Base-by-base conservation (phyloP, 2,888 invertebrate genomes). In the Lithophane leautieri region DNA sequence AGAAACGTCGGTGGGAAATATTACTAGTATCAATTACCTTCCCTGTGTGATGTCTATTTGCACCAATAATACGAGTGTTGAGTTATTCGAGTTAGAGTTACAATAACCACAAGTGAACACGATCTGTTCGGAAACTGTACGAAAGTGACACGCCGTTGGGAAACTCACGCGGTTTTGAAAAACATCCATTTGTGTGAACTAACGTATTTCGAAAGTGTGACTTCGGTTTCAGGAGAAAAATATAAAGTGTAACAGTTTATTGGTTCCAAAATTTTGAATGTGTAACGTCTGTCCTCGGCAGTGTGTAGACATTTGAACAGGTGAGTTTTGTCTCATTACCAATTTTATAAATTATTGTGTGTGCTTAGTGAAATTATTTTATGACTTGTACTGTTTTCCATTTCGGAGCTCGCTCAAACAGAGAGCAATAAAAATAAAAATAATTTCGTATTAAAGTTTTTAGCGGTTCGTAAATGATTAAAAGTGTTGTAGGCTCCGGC, bases 101-200 rank as follows among this genome's bases (percentile, higher is more conserved):
- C 95, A 92, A 91, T 92, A 94, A 96, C 96, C 96, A 94, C 96
- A 96, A 95, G 94, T 94, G 94, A 94, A 95, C 94, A 91, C 93
- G 94, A 95, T 95, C 92, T 90, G 91, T 89, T 91, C 90, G 91
- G 92, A 91, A 92, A 94, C 94, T 89, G 90, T 92, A 92, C 92
- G 95, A 96, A 95, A 95, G 96, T 95, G 95, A 95, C 93, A 94
- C 95, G 92, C 88, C 89, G 93, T 94, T 93, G 93, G 91, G 94
- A 94, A 94, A 95, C 93, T 91, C 66, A 88, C 93, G 95, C 92
- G 95, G 95, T 94, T 94, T 94, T 92, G 92, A 93, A 93, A 93
- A 94, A 93, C 92, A 91, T 84, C 88, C 91, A 90, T 90, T 90
- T 90, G 91, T 92, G 92, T 91, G 90, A 90, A 90, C 89, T 77